Conservation (phyloP, 2,113 vertebrate genomes). For the Myodes glareolus region DNA sequence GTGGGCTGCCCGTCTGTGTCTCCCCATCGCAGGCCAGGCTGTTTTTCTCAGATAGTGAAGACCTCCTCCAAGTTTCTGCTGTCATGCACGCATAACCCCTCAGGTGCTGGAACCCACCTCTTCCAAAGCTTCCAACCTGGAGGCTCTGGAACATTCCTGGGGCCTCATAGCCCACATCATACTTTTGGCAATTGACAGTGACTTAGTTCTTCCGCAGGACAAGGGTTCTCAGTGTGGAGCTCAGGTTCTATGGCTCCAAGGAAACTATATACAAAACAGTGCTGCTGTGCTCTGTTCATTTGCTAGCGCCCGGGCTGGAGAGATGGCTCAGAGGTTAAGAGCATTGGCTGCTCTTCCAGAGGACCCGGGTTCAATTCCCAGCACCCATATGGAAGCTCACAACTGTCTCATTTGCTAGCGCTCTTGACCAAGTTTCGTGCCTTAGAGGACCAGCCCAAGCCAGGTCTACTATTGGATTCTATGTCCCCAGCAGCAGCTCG, state of each 20-base stretch:
- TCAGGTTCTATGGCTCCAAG: background rate
- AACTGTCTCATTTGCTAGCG: background rate
- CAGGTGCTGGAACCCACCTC: background rate
- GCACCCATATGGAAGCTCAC: too few species aligned
- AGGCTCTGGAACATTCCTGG: background rate
- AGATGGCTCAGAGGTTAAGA: too few species aligned
- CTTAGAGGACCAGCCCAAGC: background rate
- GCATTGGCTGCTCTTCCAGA: too few species aligned
- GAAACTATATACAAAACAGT: background rate
- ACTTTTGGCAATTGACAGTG: background rate
- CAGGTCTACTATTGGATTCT: background rate
- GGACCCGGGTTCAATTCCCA: too few species aligned
- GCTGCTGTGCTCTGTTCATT: background rate
- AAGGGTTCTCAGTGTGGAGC: background rate
- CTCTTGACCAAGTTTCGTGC: background rate
- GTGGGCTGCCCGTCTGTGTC: background rate
- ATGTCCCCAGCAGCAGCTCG: background rate
- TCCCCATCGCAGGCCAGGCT: background rate
- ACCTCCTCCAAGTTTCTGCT: background rate
- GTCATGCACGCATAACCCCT: too few species aligned
- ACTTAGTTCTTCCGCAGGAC: background rate
- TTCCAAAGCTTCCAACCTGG: background rate
- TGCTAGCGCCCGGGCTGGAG: background rate
- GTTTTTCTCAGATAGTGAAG: background rate
- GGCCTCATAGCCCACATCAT: background rate